Conservation (phyloP, 2,888 invertebrate species). For the Vesta saturnalis region DNA sequence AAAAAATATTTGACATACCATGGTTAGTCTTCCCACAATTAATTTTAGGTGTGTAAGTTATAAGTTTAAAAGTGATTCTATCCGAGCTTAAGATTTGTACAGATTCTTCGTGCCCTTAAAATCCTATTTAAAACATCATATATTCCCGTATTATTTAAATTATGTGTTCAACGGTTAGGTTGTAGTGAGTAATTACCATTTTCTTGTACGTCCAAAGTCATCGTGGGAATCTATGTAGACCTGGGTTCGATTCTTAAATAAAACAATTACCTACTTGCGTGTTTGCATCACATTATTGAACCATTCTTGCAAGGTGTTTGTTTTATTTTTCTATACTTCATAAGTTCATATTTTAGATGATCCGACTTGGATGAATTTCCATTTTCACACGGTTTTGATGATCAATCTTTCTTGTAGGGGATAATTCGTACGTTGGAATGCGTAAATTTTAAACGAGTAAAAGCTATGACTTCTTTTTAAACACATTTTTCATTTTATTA, state of each 20-base stretch:
- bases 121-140: slow-evolving; percentile 24
- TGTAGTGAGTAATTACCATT: slow-evolving; percentile 55
- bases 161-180: slow-evolving; percentile 56
- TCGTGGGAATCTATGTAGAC: slow-evolving; percentile 58
- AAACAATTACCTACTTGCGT: slow-evolving; percentile 64
- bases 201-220: slow-evolving; percentile 56
- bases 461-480: too few relatives aligned
- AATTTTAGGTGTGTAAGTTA: slow-evolving; percentile 11
- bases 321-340: slow-evolving; percentile 60
- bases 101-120: slow-evolving; percentile 31
- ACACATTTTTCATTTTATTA: too few relatives aligned
- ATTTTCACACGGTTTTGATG: slow-evolving; percentile 50
- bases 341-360: slow-evolving; percentile 57
- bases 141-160: slow-evolving; percentile 49
- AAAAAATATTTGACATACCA: slow-evolving; percentile 7
- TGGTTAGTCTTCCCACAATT: slow-evolving; percentile 21
- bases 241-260: slow-evolving; percentile 59
- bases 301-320: slow-evolving; percentile 59
- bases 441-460: too few relatives aligned
- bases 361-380: slow-evolving; percentile 39
- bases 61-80: background rate
- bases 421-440: slow-evolving; percentile 5
- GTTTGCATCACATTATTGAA: slow-evolving; percentile 63
- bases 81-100: slow-evolving; percentile 25
- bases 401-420: background rate